Percentiles rank a stretch among this genome's conserved stretches.
These are phyloP conservation scores for Numenius arquata DNA, from an alignment of 2,113 vertebrate species.

Conservation along the genomic window DNA sequence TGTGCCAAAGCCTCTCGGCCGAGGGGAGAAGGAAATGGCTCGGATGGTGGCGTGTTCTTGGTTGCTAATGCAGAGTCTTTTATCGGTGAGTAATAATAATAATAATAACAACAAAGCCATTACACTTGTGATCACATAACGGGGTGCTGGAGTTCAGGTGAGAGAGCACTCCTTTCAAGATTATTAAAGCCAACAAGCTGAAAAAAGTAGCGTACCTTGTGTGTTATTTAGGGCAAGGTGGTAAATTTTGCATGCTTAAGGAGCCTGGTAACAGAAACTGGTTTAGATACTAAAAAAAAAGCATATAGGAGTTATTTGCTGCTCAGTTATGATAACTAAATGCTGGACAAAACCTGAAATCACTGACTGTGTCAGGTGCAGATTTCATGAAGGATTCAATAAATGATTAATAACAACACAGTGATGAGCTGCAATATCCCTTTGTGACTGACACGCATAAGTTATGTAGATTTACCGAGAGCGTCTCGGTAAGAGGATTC, in stretches of 20 bases:
- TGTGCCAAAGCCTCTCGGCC: background rate
- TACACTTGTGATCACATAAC: background rate
- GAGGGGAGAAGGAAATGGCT: background rate
- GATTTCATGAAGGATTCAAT: background rate
- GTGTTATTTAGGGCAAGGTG: background rate
- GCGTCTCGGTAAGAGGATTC: conserved; percentile 3
- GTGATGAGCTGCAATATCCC: background rate
- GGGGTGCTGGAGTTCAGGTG: background rate
- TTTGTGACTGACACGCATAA: conserved; percentile 30
- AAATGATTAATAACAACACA: conserved; percentile 3
- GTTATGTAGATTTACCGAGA: conserved; percentile 1
- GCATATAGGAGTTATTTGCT: background rate
- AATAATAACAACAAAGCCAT: background rate
- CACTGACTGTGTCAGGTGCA: background rate
- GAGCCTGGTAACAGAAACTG: background rate
- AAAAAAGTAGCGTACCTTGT: background rate
- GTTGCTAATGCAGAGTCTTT: background rate
- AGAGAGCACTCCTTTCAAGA: background rate
- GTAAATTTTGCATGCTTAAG: background rate
- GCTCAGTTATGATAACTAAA: background rate
- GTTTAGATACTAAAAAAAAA: background rate
- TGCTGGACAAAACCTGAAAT: background rate
- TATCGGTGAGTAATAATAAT: background rate
- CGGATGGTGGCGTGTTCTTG: background rate
- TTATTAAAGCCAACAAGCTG: background rate